Evolutionary conservation across 2,113 vertebrate species (phyloP), one percentile per base, ranked within the genome.

Genomic region (Pleuronectes platessa): DNA sequence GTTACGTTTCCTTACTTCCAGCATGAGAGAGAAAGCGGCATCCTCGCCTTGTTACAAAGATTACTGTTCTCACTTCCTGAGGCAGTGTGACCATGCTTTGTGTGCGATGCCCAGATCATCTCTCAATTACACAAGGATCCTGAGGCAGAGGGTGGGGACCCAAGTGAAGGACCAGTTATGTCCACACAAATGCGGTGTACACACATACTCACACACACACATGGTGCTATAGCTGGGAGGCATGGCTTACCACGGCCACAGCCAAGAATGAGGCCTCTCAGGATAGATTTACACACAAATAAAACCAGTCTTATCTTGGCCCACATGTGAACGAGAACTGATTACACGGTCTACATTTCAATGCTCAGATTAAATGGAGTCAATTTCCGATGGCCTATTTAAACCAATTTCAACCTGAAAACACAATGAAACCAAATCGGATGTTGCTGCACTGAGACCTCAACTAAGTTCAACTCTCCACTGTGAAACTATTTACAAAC

Each of bases 261-360:
- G 79, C 87, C 85, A 83, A 88, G 87, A 90, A 86, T 88, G 84
- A 90, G 88, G 90, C 81, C 89, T 91, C 90, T 89, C 84, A 71
- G 83, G 86, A 90, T 92, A 89, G 80, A 92, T 93, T 92, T 91
- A 88, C 90, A 91, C 89, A 91, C 87, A 93, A 92, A 89, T 91
- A 91, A 90, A 93, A 90, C 71, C 76, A 74, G 79, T 81, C 91
- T 92, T 90, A 91, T 93, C 91, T 89, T 82, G 86, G 88, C 88
- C 83, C 87, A 87, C 85, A 90, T 89, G 82, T 86, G 83, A 90
- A 85, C 61, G 76, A 81, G 81, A 89, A 82, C 81, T 83, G 86
- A 93, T 92, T 88, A 92, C 88, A 90, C 75, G 89, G 91, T 92
- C 90, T 89, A 90, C 86, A 90, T 92, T 93, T 90, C 88, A 91